These are phyloP conservation scores for Bufo gargarizans DNA, from an alignment of 2,113 vertebrate genomes.

Conservation along the genomic window DNA sequence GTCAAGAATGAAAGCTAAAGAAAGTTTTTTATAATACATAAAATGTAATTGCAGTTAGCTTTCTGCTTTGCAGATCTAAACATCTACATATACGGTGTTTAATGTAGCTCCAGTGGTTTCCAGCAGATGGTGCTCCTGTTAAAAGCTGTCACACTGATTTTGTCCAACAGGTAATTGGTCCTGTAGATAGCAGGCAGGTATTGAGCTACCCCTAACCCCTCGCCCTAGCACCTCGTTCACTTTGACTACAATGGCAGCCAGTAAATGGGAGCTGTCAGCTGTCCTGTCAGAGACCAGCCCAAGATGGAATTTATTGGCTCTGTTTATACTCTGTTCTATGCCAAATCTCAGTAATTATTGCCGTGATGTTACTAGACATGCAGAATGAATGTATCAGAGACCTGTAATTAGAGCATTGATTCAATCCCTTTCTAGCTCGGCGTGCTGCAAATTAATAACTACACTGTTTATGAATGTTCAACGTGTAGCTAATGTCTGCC, in stretches of 20 bases:
- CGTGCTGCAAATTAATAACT: constrained; percentile 50
- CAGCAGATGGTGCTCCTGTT: constrained; percentile 51
- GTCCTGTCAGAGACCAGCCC: constrained; percentile 45
- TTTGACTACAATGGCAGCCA: constrained; percentile 45
- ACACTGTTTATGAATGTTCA: constrained; percentile 19
- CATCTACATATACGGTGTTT: background rate
- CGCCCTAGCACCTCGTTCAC: constrained; percentile 48
- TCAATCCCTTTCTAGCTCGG: constrained; percentile 16
- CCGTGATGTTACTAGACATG: constrained; percentile 55
- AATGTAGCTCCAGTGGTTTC: background rate
- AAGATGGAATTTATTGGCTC: constrained; percentile 50
- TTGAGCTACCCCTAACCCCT: constrained; percentile 46
- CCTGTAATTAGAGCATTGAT: constrained; percentile 57
- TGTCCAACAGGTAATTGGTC: constrained; percentile 51
- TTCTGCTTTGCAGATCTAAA: background rate
- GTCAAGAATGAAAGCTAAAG: background rate
- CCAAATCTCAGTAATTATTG: constrained; percentile 56
- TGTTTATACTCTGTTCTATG: constrained; percentile 51
- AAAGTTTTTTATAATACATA: background rate
- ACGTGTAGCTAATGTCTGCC: constrained; percentile 1
- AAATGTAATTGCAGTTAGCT: background rate
- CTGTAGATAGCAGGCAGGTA: constrained; percentile 50
- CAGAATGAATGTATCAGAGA: constrained; percentile 57
- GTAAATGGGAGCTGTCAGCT: constrained; percentile 56
- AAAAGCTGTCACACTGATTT: constrained; percentile 24